Conservation (phyloP, 2,113 vertebrate species). For the Sphyrna mokarran region DNA sequence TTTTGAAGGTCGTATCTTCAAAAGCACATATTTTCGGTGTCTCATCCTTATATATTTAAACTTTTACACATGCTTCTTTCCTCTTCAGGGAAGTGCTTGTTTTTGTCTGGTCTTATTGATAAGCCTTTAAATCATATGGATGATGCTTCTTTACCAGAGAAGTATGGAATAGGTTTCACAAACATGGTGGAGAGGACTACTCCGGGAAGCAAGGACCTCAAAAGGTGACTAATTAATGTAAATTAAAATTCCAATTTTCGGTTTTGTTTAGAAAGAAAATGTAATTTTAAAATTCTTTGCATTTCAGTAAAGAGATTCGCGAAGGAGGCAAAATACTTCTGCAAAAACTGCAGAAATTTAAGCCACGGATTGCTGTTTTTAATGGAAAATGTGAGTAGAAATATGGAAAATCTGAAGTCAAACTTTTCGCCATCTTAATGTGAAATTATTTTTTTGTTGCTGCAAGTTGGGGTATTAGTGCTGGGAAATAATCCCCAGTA, state of each 20-base stretch:
- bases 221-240: constrained; percentile 58
- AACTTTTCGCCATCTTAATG: not conserved
- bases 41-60: not conserved
- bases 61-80: not conserved
- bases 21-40: not conserved
- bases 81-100: constrained; percentile 91
- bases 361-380: constrained; percentile 91
- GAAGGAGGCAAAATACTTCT: constrained; percentile 93
- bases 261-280: not conserved
- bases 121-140: constrained; percentile 84
- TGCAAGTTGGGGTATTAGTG: not conserved
- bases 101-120: constrained; percentile 89
- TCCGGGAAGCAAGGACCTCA: constrained; percentile 93
- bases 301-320: constrained; percentile 86
- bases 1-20: not conserved
- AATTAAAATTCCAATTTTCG: not conserved
- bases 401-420: not conserved
- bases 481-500: not conserved
- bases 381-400: constrained; percentile 92
- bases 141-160: constrained; percentile 77
- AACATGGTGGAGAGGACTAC: constrained; percentile 96
- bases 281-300: constrained; percentile 36
- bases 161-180: constrained; percentile 95
- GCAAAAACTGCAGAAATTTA: constrained; percentile 88
- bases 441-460: not conserved